phyloP scores from a whole-genome alignment of 1,140 invertebrate species.

The Dinothrombium tinctorium region DNA sequence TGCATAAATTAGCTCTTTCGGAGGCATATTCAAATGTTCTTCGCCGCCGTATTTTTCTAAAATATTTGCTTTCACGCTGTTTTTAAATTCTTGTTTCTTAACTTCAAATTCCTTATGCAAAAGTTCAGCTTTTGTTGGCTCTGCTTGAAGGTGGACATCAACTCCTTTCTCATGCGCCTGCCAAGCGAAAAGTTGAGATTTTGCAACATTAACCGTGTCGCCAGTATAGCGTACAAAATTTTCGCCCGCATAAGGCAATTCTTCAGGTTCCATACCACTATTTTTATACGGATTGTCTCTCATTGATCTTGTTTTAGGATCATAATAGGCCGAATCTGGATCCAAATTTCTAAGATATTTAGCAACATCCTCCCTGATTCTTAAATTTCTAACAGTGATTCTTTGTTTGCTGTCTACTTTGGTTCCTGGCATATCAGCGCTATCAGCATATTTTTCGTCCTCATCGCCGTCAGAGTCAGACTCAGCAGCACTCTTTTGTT shows the following conservation, averaged over 20 bases:
- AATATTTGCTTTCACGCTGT: conserved; percentile 41
- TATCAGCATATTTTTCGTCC: conserved; percentile 87
- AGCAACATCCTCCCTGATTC: conserved; percentile 94
- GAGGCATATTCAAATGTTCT: conserved; percentile 65
- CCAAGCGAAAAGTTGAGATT: conserved; percentile 93
- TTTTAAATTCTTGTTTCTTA: conserved; percentile 66
- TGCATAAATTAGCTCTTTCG: conserved; percentile 58
- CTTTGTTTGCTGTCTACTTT: conserved; percentile 96
- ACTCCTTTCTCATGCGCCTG: conserved; percentile 78
- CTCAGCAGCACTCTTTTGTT: not conserved
- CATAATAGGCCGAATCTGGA: conserved; percentile 91
- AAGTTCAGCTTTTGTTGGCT: conserved; percentile 87
- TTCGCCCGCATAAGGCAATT: conserved; percentile 76
- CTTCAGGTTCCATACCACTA: conserved; percentile 30
- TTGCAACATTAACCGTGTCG: conserved; percentile 69
- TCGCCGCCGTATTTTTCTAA: conserved; percentile 71
- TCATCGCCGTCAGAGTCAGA: conserved; percentile 44
- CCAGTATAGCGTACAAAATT: conserved; percentile 85
- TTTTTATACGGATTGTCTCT: conserved; percentile 76
- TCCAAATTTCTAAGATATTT: conserved; percentile 94
- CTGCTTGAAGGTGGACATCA: conserved; percentile 84
- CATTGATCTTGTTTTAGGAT: conserved; percentile 96
- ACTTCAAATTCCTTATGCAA: conserved; percentile 69
- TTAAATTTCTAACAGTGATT: conserved; percentile 88
- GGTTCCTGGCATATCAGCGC: conserved; percentile 93